phyloP scores from a whole-genome alignment of 2,113 vertebrate genomes.

The Castor canadensis region DNA sequence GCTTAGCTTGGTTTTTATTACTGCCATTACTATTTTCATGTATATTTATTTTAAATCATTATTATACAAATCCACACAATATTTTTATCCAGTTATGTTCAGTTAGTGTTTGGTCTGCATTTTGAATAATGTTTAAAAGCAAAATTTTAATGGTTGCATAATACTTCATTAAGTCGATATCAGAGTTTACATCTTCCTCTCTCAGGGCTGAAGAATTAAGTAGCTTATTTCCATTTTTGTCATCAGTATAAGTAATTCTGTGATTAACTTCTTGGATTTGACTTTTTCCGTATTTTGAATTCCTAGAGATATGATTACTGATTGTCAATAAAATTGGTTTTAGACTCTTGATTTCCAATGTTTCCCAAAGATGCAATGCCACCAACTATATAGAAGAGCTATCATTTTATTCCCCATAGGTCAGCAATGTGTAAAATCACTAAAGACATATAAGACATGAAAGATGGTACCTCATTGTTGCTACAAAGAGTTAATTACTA shows the following conservation, averaged over 20 bases:
- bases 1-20: not conserved
- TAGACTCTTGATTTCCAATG: not conserved
- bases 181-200: not conserved
- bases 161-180: not conserved
- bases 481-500: not conserved
- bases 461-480: not conserved
- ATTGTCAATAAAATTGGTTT: slow-evolving; percentile 16
- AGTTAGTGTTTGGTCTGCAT: slow-evolving; percentile 9
- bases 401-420: not conserved
- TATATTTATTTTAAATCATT: not conserved
- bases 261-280: slow-evolving; percentile 33
- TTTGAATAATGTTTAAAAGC: not conserved
- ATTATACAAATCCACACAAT: not conserved
- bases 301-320: slow-evolving; percentile 2
- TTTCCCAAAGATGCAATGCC: not conserved
- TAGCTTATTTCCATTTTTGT: slow-evolving; percentile 49
- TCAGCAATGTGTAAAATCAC: not conserved
- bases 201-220: not conserved
- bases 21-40: not conserved
- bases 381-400: not conserved
- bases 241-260: slow-evolving; percentile 20
- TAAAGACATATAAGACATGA: not conserved
- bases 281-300: not conserved
- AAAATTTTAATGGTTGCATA: not conserved
- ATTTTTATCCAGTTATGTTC: slow-evolving; percentile 40